Conservation (phyloP, 2,113 vertebrate genomes). For the Psephotus haematonotus region DNA sequence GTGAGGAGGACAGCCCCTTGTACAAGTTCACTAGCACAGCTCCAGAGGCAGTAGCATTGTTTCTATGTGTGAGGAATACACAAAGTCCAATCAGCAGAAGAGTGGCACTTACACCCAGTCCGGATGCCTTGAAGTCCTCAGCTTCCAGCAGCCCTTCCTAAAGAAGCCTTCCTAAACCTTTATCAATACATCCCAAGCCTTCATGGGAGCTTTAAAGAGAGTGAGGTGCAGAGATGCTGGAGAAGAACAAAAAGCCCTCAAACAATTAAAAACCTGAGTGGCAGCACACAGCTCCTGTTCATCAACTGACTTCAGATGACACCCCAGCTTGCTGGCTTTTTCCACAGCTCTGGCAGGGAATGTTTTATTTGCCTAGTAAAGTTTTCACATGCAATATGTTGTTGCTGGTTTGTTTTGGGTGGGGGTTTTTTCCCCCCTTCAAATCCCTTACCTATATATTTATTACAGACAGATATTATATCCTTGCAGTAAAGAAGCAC, state of each 20-base stretch:
- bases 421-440: not conserved
- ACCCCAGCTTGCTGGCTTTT: not conserved
- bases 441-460: conserved; percentile 55
- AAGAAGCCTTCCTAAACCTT: not conserved
- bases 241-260: not conserved
- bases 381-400: conserved; percentile 46
- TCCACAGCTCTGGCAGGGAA: not conserved
- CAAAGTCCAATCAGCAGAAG: not conserved
- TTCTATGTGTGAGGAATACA: not conserved
- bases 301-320: conserved; percentile 8
- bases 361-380: conserved; percentile 49
- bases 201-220: not conserved
- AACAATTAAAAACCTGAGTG: not conserved
- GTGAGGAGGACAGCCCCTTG: not conserved
- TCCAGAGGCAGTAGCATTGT: not conserved
- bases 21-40: not conserved
- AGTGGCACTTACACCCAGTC: not conserved
- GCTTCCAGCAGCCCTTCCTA: not conserved
- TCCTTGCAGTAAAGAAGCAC: conserved; percentile 11
- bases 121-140: not conserved
- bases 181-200: not conserved
- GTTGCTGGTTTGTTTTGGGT: conserved; percentile 33
- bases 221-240: not conserved
- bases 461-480: conserved; percentile 44
- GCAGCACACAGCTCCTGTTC: not conserved